Base-by-base conservation (phyloP, 2,113 vertebrate genomes). In the Campylomormyrus numenius region DNA sequence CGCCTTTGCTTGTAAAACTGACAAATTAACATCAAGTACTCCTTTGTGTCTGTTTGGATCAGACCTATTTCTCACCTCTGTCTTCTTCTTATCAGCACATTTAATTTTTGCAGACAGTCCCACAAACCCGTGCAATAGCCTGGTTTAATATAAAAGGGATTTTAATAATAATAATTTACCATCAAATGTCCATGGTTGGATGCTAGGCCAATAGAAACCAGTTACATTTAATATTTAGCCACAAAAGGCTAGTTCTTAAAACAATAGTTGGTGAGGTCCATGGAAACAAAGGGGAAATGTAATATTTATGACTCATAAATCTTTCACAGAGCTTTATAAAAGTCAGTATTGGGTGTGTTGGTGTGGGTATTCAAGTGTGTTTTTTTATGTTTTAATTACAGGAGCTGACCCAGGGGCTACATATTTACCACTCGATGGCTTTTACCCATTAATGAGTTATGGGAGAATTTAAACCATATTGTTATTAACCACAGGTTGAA, bases 221-320 rank as follows among this genome's bases (percentile, higher is more conserved):
- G 52, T 19, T 39, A 6, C n/a, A 74, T 89, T 89, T 89, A 89
- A 56, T 77, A 50, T 53, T 35, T 89, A 50, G 88, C 74, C 27
- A 35, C 66, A 9, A 48, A 88, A 45, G 31, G 48, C 27, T 83
- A 35, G 42, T 42, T 89, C 9, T 89, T 77, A 83, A 77, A 52
- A 50, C 5, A 52, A 48, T 42, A 50, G 7, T 80, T 89, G 74
- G 52, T 15, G 80, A 45, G 39, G 50, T 39, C 49, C 66, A 19
- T 89, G 39, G 7, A 56, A 89, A 42, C 48, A 89, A 50, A 56
- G 11, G 49, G 4, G 49, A n/a, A 83, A 89, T 56, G 31, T 31
- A 45, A 89, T 84, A 53, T 84, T 84, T 83, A 49, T 15, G 49
- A 31, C 35, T 56, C 21, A 83, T 84, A 89, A 89, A 89, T 84